Base-by-base conservation (phyloP, 2,888 invertebrate genomes). In the Encarsia formosa region DNA sequence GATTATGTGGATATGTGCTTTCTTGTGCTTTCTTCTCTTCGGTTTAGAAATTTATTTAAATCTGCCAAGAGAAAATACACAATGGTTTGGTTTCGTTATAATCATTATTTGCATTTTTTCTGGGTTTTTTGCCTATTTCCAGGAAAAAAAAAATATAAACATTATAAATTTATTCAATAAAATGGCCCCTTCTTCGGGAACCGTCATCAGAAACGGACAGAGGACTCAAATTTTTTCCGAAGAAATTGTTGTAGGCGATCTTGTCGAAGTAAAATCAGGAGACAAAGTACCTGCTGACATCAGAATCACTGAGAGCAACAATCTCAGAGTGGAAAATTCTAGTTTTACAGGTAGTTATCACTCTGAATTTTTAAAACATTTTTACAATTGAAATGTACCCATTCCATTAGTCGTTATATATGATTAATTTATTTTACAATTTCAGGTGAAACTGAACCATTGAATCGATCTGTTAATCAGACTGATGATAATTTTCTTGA, bases 251-350 rank as follows among this genome's bases (percentile, higher is more conserved):
- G 65, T 87, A 19, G 93, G 93, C 13, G 93, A 94, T 69, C 76
- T 93, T 50, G 86, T 92, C 3, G 86, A 88, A 64, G 84, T 93
- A 65, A 81, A 79, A 61, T 82, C 86, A 41, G 93, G 93, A 8
- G 88, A 91, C 69, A 79, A 91, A 43, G 85, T 94, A 2, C 93
- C 93, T 0, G 93, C 92, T 1, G 93, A 94, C 72, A 80, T 91
- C 24, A 80, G 93, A 54, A 79, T 94, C 55, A 80, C 85, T 31
- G 74, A 78, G 46, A 76, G 82, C 13, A 76, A 77, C 49, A 80
- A 81, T 15, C 79, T 88, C 61, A 85, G 87, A 74, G 81, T 81
- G 0, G 81, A 82, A 59, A 80, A 81, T 75, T 78, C 82, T 0
- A 80, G 83, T 2, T 74, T 85, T 42, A 85, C 91, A 0, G 91